Base-by-base conservation (phyloP, 2,888 invertebrate genomes). In the Caenorhabditis sinica region DNA sequence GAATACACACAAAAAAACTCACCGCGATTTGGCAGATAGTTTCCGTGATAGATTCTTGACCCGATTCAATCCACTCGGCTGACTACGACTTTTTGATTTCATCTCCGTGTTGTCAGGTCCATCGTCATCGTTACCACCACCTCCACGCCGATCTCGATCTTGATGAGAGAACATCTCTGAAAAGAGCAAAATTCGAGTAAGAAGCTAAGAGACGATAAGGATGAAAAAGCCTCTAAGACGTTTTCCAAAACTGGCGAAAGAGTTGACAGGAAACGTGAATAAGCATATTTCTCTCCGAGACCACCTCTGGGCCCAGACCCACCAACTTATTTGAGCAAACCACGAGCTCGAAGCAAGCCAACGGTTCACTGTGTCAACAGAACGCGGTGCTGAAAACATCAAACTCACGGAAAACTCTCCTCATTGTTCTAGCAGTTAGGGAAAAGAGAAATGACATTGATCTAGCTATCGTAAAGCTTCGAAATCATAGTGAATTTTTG, bases 1-100 rank as follows among this genome's bases (percentile, higher is more conserved):
- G 20, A 33, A 23, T 9, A 20, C 20, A 13, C 23, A 25, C 8
- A 53, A 23, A 9, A 23, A 28, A 49, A 53, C 85, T 69, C 25
- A 87, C 88, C 87, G 65, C 17, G 87, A 85, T 60, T 90, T 91
- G 6, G 90, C 89, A 9, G 90, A 90, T 23, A 91, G 76, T 66
- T 91, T 88, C 28, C 91, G 76, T 11, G 90, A 90, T 11, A 91
- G 83, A 72, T 90, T 91, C 40, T 89, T 89, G n/a, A 91, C 90
- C n/a, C 90, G 85, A 56, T 90, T 89, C 68, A 91, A 75, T 30
- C 91, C 91, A 73, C 88, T 88, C 20, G 91, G 91, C 68, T 91
- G 90, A 82, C 90, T 90, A 17, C 89, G 84, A 81, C 88, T 89
- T 61, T 90, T 88, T 49, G 90, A 82, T 68, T 88, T 88, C 51